Evolutionary conservation across 2,113 vertebrate genomes (phyloP), one percentile per base, ranked within the genome.

Genomic region (Odontesthes bonariensis): DNA sequence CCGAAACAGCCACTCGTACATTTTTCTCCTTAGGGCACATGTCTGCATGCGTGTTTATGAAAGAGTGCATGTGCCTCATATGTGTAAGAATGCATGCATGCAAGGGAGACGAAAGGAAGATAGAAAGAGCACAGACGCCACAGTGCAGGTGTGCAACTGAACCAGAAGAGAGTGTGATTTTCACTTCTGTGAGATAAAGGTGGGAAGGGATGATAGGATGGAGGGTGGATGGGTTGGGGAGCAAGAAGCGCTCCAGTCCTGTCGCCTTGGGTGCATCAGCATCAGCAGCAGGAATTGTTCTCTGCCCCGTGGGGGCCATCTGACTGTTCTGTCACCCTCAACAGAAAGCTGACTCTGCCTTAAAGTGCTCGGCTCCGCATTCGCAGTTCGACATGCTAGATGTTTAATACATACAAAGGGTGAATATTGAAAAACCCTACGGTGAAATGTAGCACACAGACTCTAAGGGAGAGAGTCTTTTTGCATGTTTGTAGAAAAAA

Each of bases 181-280:
- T 16, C 69, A 62, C 81, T 71, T 83, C 65, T 47, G 33, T 23
- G 46, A 80, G 73, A 81, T 73, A 73, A 82, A 87, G 82, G 80
- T 76, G 69, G 68, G 19, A 58, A 77, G 35, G 67, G 55, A 82
- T 68, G 83, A 85, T 69, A 70, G 77, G 68, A 82, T 67, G 23
- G 75, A 81, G 42, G 69, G 66, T 65, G 78, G 75, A 84, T 73
- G 74, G 77, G 22, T 47, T 7, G 10, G 59, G 65, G 71, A 64
- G 78, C 59, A 73, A 73, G 53, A 49, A 77, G 85, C 11, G 73
- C 88, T 77, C 73, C 55, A 69, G 82, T 87, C 77, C 75, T 87
- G 86, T 93, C 85, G 83, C 92, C 86, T 85, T 81, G 82, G 87
- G 87, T 89, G 88, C 88, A 87, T 88, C 87, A 90, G 88, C 88